Conservation (phyloP, 1,140 invertebrate genomes). For the Epicauta chinensis region DNA sequence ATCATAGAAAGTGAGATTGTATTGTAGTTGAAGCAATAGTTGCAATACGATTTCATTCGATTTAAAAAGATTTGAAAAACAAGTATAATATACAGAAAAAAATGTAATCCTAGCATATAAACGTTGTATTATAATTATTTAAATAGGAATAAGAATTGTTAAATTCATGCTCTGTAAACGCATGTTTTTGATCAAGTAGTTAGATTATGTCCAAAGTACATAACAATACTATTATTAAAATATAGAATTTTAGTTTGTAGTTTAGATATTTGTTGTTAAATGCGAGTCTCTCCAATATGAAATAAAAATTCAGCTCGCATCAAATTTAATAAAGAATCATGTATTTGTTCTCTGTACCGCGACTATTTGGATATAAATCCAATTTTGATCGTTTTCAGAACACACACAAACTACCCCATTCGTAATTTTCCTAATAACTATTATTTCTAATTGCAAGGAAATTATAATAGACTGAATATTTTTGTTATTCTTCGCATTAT, state of each 20-base stretch:
- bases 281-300: neutral
- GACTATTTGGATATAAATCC: neutral
- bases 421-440: neutral
- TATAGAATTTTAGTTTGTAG: slow-evolving; percentile 34
- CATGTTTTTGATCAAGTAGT: slow-evolving; percentile 35
- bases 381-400: no score
- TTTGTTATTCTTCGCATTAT: slow-evolving; percentile 27
- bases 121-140: slow-evolving; percentile 21
- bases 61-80: slow-evolving; percentile 3
- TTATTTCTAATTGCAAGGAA: neutral
- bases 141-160: slow-evolving; percentile 34
- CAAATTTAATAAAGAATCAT: no score
- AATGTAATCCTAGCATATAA: slow-evolving; percentile 35
- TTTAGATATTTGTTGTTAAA: slow-evolving; percentile 32
- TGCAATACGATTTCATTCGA: slow-evolving; percentile 35
- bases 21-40: slow-evolving; percentile 31
- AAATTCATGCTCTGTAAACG: slow-evolving; percentile 39
- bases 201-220: slow-evolving; percentile 38
- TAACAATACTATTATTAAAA: slow-evolving; percentile 23
- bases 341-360: no score
- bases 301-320: no score
- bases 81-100: neutral
- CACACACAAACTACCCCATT: no score
- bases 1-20: slow-evolving; percentile 33
- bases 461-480: neutral